Percentiles rank a stretch among this genome's conserved stretches.
These are phyloP conservation scores for Procambarus clarkii DNA, from an alignment of 1,140 invertebrate genomes.

Conservation along the genomic window DNA sequence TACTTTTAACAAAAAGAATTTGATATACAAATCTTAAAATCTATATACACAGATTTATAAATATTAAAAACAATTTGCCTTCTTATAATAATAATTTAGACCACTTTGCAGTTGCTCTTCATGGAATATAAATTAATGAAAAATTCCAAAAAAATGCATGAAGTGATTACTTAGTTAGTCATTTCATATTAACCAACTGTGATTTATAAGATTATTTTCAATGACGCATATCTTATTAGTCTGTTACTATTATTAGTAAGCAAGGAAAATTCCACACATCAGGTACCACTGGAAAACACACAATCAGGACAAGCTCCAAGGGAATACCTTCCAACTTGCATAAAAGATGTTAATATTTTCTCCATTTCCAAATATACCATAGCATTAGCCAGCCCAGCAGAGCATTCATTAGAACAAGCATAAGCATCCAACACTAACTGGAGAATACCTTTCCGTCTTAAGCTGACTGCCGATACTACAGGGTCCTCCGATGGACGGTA, in stretches of 20 bases:
- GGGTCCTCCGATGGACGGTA: slow-evolving; percentile 72
- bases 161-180: slow-evolving; percentile 41
- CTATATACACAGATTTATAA: too few relatives aligned
- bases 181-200: neutral
- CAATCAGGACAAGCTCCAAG: neutral
- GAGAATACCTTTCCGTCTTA: slow-evolving; percentile 71
- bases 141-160: too few relatives aligned
- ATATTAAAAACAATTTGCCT: too few relatives aligned
- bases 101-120: too few relatives aligned
- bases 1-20: too few relatives aligned
- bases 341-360: neutral
- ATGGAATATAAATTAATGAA: too few relatives aligned
- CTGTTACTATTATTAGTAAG: slow-evolving; percentile 52
- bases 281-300: slow-evolving; percentile 28
- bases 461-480: slow-evolving; percentile 68
- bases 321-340: slow-evolving; percentile 5
- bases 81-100: too few relatives aligned
- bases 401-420: slow-evolving; percentile 57
- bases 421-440: slow-evolving; percentile 64
- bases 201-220: neutral
- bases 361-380: neutral
- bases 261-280: slow-evolving; percentile 39
- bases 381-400: slow-evolving; percentile 22
- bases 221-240: slow-evolving; percentile 36
- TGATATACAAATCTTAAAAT: too few relatives aligned